Conservation (phyloP, 2,888 invertebrate genomes). For the Zonitis immaculata region DNA sequence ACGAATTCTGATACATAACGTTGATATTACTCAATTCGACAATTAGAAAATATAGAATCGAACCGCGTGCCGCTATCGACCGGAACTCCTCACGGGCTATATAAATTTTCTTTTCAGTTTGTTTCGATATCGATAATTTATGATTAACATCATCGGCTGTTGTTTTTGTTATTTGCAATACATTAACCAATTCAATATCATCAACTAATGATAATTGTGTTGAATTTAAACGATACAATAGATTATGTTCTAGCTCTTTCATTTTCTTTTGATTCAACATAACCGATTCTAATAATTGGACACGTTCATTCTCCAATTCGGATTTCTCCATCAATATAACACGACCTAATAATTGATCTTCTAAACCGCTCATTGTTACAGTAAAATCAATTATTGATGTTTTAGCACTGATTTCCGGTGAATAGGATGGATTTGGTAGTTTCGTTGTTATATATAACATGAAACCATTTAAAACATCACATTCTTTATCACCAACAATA, state of each 20-base stretch:
- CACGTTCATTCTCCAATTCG: conserved; percentile 90
- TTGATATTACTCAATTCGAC: conserved; percentile 97
- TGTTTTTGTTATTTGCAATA: conserved; percentile 72
- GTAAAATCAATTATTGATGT: conserved; percentile 97
- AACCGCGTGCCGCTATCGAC: conserved; percentile 90
- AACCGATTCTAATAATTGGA: conserved; percentile 89
- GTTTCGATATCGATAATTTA: conserved; percentile 85
- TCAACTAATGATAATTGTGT: conserved; percentile 92
- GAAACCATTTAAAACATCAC: conserved; percentile 94
- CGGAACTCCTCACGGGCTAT: conserved; percentile 92
- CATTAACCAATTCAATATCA: conserved; percentile 90
- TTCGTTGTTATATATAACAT: conserved; percentile 95
- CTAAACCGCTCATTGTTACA: conserved; percentile 88
- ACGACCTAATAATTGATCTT: conserved; percentile 89
- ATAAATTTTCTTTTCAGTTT: conserved; percentile 92
- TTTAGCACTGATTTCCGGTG: conserved; percentile 94
- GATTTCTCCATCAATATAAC: conserved; percentile 96
- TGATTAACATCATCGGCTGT: conserved; percentile 94
- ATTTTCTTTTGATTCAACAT: conserved; percentile 94
- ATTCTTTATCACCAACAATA: conserved; percentile 92
- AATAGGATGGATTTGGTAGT: conserved; percentile 92
- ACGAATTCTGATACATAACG: conserved; percentile 93
- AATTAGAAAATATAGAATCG: conserved; percentile 91
- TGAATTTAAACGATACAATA: conserved; percentile 86
- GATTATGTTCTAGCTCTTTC: conserved; percentile 91